Conservation (phyloP, 2,888 invertebrate species). For the Cremastinae sp. region DNA sequence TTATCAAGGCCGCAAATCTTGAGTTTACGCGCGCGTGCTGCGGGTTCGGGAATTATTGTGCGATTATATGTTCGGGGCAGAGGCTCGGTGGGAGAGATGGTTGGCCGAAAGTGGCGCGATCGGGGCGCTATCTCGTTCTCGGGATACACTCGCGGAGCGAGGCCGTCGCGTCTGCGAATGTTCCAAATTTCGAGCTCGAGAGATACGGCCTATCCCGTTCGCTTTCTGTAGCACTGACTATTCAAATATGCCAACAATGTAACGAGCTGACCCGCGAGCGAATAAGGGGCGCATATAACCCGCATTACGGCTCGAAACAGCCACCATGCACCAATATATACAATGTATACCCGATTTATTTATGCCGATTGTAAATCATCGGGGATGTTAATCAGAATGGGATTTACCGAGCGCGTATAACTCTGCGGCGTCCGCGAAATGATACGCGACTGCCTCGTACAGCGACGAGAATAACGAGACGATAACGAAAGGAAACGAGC, state of each 20-base stretch:
- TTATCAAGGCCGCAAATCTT: conserved; percentile 50
- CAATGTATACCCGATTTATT: not conserved
- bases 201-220: too few relatives aligned
- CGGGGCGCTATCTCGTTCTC: too few relatives aligned
- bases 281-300: conserved; percentile 11
- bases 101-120: not conserved
- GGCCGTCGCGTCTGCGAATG: too few relatives aligned
- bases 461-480: too few relatives aligned
- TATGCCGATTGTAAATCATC: conserved; percentile 56
- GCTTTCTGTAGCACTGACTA: too few relatives aligned
- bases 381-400: conserved; percentile 78
- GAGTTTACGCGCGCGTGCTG: conserved; percentile 2
- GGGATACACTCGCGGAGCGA: too few relatives aligned
- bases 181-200: too few relatives aligned
- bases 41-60: conserved; percentile 33
- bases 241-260: not conserved
- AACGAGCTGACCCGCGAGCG: not conserved
- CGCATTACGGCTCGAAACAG: too few relatives aligned
- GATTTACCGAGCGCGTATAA: conserved; percentile 75
- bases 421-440: conserved; percentile 66
- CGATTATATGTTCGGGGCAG: conserved; percentile 30
- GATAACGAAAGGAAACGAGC: too few relatives aligned
- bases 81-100: not conserved
- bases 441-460: too few relatives aligned
- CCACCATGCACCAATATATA: too few relatives aligned